phyloP scores from a whole-genome alignment of 2,113 vertebrate species.

The Cnemophilus loriae region DNA sequence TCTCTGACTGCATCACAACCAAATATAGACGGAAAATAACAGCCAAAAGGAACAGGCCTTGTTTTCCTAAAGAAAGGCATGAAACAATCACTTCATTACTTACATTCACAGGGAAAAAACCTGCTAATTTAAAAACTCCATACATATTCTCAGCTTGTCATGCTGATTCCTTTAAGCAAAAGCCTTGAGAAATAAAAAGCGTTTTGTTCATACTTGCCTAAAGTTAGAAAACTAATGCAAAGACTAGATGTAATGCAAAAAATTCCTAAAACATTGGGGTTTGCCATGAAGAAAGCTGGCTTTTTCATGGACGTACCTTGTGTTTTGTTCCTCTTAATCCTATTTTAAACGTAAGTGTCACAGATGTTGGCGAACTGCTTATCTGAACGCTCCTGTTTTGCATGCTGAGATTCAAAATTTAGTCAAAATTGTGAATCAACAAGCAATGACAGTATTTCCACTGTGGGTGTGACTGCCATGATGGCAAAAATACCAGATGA shows the following conservation, averaged over 20 bases:
- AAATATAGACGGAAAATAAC: neutral
- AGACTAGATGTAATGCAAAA: neutral
- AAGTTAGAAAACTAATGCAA: neutral
- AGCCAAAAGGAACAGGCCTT: neutral
- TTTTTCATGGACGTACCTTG: neutral
- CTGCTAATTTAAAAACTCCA: neutral
- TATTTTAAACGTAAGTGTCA: neutral
- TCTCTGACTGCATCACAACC: neutral
- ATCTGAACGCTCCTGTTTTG: accelerated
- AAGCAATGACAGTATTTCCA: neutral
- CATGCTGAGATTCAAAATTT: neutral
- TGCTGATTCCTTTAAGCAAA: neutral
- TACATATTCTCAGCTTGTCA: neutral
- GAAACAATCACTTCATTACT: neutral
- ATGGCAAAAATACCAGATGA: neutral
- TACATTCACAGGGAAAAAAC: neutral
- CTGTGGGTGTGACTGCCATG: neutral
- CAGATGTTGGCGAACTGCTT: neutral
- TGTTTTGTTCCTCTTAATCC: neutral
- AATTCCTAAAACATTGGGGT: neutral
- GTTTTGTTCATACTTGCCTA: neutral
- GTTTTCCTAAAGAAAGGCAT: neutral
- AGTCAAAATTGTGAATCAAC: neutral
- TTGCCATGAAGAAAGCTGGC: neutral
- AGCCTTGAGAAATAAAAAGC: neutral